Evolutionary conservation across 2,888 invertebrate genomes (phyloP).

Genomic region (Mayetiola destructor): DNA sequence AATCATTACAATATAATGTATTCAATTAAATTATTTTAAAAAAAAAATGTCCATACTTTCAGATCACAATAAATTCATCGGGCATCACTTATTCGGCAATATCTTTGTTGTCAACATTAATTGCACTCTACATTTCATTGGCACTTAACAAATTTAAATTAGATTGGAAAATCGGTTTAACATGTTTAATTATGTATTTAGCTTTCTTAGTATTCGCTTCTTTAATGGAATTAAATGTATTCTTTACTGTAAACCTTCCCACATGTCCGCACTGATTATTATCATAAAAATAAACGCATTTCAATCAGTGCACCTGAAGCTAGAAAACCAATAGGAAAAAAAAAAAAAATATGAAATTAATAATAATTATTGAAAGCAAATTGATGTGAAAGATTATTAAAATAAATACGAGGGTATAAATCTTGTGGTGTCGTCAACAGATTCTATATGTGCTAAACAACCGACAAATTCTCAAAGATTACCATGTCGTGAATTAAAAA

Average conservation of each 20-base stretch:
- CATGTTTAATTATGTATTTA: constrained; percentile 50
- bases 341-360: too few relatives aligned
- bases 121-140: constrained; percentile 52
- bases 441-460: too few relatives aligned
- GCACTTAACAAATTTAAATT: constrained; percentile 52
- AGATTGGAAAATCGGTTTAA: constrained; percentile 53
- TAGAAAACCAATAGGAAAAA: too few relatives aligned
- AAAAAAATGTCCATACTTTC: constrained; percentile 17
- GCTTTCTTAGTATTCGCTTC: constrained; percentile 53
- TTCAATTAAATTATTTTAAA: constrained; percentile 1
- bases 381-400: too few relatives aligned
- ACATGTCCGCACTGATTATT: constrained; percentile 36
- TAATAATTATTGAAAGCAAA: too few relatives aligned
- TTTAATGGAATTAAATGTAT: constrained; percentile 60
- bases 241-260: constrained; percentile 58
- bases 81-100: constrained; percentile 63
- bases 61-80: constrained; percentile 56
- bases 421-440: too few relatives aligned
- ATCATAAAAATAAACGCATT: not conserved
- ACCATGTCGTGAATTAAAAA: too few relatives aligned
- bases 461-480: too few relatives aligned
- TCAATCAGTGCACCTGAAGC: not conserved
- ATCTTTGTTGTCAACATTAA: constrained; percentile 55
- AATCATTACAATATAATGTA: constrained; percentile 18
- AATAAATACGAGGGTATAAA: too few relatives aligned